A percentile compares a stretch with the other conserved stretches of the same genome.
These are phyloP conservation scores for Chelidonichthys spinosus DNA, from an alignment of 2,797 vertebrate genomes.

Conservation along the genomic window DNA sequence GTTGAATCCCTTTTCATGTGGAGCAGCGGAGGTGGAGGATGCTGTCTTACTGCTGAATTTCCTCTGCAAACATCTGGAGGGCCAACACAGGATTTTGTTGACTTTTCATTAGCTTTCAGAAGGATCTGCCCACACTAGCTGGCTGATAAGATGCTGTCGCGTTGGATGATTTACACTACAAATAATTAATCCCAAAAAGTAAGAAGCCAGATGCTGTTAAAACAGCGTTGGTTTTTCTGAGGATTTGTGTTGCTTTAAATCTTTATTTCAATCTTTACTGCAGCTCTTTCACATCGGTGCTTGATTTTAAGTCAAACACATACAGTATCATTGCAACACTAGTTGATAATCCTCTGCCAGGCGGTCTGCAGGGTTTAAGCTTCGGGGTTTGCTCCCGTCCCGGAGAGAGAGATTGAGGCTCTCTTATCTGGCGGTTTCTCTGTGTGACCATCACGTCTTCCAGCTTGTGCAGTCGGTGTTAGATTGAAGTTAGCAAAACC, in stretches of 20 bases:
- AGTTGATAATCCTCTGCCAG: constrained; percentile 28
- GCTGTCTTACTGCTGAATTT: constrained; percentile 24
- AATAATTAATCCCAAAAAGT: constrained; percentile 42
- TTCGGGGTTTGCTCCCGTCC: constrained; percentile 16
- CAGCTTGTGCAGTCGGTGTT: neutral
- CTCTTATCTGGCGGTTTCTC: constrained; percentile 5
- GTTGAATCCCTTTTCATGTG: constrained; percentile 40
- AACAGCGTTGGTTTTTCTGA: constrained; percentile 11
- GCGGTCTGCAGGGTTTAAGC: constrained; percentile 4
- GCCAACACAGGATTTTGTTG: constrained; percentile 21
- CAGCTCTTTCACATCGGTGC: neutral
- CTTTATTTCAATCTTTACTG: neutral
- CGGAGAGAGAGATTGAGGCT: constrained; percentile 16
- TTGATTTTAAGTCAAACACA: constrained; percentile 11
- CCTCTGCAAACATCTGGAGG: constrained; percentile 48
- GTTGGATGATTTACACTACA: constrained; percentile 38
- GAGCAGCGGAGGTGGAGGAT: constrained; percentile 27
- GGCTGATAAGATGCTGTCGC: constrained; percentile 42
- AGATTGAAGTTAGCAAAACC: neutral
- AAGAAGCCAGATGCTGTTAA: constrained; percentile 7
- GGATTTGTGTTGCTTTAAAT: constrained; percentile 5
- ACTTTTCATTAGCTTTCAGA: constrained; percentile 35
- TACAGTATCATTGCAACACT: neutral
- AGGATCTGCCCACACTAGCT: constrained; percentile 30
- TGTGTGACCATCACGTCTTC: constrained; percentile 7